A percentile compares a stretch with the other conserved stretches of the same genome.
Conservation (phyloP, 2,888 invertebrate species). For the Anthophora plumipes region DNA sequence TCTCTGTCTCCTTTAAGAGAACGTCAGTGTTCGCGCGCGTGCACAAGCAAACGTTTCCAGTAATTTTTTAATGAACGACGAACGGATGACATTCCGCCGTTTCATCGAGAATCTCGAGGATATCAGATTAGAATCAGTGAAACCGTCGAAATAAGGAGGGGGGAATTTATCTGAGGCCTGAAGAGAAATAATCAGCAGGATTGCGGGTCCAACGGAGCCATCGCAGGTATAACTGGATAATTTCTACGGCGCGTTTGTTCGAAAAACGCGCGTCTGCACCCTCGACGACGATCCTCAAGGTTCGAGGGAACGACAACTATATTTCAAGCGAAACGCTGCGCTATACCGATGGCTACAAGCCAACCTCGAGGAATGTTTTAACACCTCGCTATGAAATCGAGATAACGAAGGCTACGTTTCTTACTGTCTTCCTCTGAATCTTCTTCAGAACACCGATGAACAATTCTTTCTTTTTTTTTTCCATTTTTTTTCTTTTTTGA, state of each 20-base stretch:
- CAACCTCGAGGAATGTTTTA: constrained; percentile 44
- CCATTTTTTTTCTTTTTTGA: no score
- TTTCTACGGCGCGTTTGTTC: constrained; percentile 55
- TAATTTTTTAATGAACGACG: constrained; percentile 74
- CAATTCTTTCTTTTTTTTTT: background rate
- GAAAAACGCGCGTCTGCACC: constrained; percentile 19
- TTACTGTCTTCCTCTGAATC: background rate
- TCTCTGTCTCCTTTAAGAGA: constrained; percentile 60
- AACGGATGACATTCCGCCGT: constrained; percentile 76
- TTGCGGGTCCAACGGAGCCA: constrained; percentile 57
- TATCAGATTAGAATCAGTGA: constrained; percentile 82
- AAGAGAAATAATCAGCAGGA: constrained; percentile 80
- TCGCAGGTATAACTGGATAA: constrained; percentile 73
- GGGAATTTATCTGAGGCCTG: constrained; percentile 81
- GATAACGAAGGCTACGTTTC: constrained; percentile 34
- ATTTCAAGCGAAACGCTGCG: constrained; percentile 46
- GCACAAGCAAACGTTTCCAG: constrained; percentile 59
- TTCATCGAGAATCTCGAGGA: constrained; percentile 76
- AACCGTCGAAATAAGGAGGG: constrained; percentile 59
- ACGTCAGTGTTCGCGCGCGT: constrained; percentile 36
- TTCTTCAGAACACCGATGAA: no score
- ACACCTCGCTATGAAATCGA: constrained; percentile 39
- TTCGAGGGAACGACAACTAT: constrained; percentile 48
- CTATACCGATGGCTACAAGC: constrained; percentile 15
- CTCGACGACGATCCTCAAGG: constrained; percentile 17